Evolutionary conservation across 2,888 invertebrate genomes (phyloP), one percentile per base, ranked within the genome.

Genomic region (Drosophila percnosoma): DNA sequence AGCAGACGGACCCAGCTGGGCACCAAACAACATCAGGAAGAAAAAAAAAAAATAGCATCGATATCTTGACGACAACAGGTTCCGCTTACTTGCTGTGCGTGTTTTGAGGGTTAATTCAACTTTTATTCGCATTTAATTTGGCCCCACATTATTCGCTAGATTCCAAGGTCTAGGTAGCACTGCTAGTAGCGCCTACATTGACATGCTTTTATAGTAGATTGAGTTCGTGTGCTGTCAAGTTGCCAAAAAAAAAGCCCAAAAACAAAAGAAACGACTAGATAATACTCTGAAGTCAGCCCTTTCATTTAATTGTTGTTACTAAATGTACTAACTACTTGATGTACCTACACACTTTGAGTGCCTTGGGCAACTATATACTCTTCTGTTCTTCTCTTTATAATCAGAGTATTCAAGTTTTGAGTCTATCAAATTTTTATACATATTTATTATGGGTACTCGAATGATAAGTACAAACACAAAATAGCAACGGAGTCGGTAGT

Each of bases 21-120:
- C 27, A 27, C 34, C 31, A 38, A 73, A 42, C 31, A 58, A 42
- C 31, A 58, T 24, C 4, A 45, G 45, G 7, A 4, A 21, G 3
- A 21, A 21, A 38, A 27, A 4, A 27, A 27, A 7, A 18, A 13
- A 45, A 8, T 2, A 45, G 31, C 33, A 53, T 13, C 34, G 36
- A 36, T 48, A 33, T 31, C 21, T 36, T 45, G n/a, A 65, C 48
- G 38, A 75, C 83, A 86, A 82, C 87, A 87, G 83, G 84, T 87
- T 77, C 61, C 66, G 59, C 45, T 51, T 60, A 49, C 60, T 58
- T 71, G 73, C 48, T 69, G 61, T 73, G 60, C 49, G 21, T 54
- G 55, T 8, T 11, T 38, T 62, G 61, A 66, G 68, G 65, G 51
- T 66, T 69, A 73, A 73, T 73, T 73, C 42, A 77, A 73, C 65